Evolutionary conservation across 1,140 invertebrate genomes (phyloP), one percentile per base, ranked within the genome.

Genomic region (Scaptodrosophila lebanonensis): DNA sequence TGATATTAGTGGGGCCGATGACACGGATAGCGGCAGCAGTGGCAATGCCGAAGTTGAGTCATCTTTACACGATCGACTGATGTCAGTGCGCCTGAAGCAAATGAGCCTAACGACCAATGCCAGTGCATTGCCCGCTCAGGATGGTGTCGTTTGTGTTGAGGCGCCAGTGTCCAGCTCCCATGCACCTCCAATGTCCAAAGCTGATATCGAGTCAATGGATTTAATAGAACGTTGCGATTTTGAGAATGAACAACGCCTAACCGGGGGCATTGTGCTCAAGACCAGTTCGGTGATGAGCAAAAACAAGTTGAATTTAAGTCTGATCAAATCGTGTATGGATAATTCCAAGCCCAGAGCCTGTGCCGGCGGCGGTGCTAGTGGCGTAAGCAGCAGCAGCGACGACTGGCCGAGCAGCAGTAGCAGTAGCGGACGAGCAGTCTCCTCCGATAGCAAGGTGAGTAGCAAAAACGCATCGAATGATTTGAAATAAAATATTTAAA

Each of bases 151-250:
- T 8, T 54, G 66, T 29, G 61, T 63, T 25, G 27, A 25, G 49
- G 17, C 18, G 63, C 48, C 16, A 27, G 20, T 4, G n/a, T 54
- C 54, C 32, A 42, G 18, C 20, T 12, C 32, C 8, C 33, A 12
- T 20, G 16, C 48, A 1, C 48, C 47, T n/a, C 42, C 40, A 6
- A 50, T 59, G 1, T 49, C 56, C 18, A 49, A 75, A 44, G 69
- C 67, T 8, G 85, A 86, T 35, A 86, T 84, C n/a, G 68, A 84
- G 44, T 85, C 82, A 2, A 86, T 86, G 68, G 85, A 87, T 63
- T 60, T 75, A 17, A 75, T 87, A 16, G 85, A 87, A 54, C 68
- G 85, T n/a, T 56, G 66, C 2, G 85, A 87, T n/a, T 87, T 85
- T 42, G 85, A 86, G 40, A 73, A 52, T 15, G 85, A 87, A 17